Conservation (phyloP, 2,888 invertebrate genomes). For the Nemoura dubitans region DNA sequence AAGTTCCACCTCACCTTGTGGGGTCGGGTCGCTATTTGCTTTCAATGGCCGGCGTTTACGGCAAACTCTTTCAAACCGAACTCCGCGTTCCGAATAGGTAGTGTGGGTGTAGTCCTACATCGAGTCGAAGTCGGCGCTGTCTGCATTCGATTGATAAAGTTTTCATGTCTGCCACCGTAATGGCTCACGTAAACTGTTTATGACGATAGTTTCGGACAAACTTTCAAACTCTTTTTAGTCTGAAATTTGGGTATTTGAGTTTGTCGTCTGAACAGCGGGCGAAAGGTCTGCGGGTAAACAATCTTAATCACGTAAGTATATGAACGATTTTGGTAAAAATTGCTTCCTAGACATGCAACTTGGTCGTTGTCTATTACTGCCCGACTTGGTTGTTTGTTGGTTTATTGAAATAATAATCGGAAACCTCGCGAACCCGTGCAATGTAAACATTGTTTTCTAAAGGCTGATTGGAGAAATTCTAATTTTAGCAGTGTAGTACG, state of each 20-base stretch:
- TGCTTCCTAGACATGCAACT: background rate
- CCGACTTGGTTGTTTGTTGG: background rate
- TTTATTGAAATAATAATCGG: background rate
- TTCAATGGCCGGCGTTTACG: conserved; percentile 28
- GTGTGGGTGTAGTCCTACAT: background rate
- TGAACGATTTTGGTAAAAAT: background rate
- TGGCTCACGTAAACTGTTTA: conserved; percentile 1
- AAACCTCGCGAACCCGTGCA: background rate
- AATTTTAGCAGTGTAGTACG: background rate
- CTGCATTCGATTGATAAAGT: conserved; percentile 36
- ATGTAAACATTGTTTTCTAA: background rate
- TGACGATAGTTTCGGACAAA: background rate
- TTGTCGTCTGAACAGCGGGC: background rate
- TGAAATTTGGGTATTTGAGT: background rate
- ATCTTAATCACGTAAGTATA: background rate
- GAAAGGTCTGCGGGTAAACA: background rate
- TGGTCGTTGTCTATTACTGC: background rate
- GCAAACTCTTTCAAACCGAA: conserved; percentile 20
- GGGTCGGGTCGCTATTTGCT: conserved; percentile 7
- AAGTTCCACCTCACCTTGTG: conserved; percentile 22
- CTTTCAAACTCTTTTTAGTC: background rate
- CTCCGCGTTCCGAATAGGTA: background rate
- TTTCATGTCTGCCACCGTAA: conserved; percentile 16
- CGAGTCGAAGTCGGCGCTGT: background rate
- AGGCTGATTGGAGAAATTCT: background rate